phyloP scores from a whole-genome alignment of 2,797 vertebrate species.

The Peromyscus nudipes region DNA sequence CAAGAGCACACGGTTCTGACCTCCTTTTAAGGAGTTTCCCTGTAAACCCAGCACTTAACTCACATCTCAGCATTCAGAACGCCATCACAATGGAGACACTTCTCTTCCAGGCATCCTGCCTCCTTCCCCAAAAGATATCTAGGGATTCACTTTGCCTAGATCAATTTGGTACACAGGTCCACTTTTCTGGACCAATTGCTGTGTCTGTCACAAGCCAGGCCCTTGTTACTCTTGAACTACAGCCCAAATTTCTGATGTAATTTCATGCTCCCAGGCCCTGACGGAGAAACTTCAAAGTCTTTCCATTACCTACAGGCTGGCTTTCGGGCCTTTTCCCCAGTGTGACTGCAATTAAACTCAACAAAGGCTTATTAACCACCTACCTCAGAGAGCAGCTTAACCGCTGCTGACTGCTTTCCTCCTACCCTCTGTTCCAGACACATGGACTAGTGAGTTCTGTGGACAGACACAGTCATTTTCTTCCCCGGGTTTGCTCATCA shows the following conservation, averaged over 20 bases:
- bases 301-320: neutral
- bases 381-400: neutral
- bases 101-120: neutral
- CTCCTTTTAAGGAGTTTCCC: neutral
- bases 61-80: neutral
- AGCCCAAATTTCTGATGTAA: neutral
- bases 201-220: too few relatives aligned
- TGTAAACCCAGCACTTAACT: neutral
- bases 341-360: neutral
- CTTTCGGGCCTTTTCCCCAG: neutral
- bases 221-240: neutral
- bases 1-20: neutral
- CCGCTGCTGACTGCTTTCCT: neutral
- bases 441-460: neutral
- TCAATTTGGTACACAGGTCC: neutral
- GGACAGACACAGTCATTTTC: neutral
- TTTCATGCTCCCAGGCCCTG: neutral
- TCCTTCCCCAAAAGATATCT: neutral
- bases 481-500: neutral
- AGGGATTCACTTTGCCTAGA: neutral
- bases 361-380: neutral
- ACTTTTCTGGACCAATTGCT: neutral
- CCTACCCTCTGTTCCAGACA: neutral
- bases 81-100: neutral
- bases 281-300: conserved; percentile 9